Conservation (phyloP, 2,113 vertebrate genomes). For the Hippocampus guttulatus region DNA sequence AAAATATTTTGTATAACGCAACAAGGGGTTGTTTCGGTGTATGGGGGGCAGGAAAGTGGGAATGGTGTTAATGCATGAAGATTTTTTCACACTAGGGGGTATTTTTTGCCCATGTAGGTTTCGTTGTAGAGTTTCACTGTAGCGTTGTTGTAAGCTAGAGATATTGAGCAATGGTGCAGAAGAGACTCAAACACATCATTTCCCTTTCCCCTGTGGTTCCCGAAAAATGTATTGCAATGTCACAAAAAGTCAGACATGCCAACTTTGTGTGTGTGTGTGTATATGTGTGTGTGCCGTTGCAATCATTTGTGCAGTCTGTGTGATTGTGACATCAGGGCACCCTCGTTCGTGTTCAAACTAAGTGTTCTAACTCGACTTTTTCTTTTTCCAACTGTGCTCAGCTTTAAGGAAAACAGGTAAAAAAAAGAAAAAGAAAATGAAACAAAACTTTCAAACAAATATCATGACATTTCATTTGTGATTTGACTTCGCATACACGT, state of each 20-base stretch:
- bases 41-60: too few relatives aligned
- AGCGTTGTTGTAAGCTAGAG: background rate
- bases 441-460: background rate
- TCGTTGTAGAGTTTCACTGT: too few relatives aligned
- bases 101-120: too few relatives aligned
- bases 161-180: background rate
- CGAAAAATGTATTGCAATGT: background rate
- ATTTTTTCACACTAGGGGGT: too few relatives aligned
- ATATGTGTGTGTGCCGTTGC: background rate
- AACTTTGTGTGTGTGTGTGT: background rate
- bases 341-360: background rate
- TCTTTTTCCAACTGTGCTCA: background rate
- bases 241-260: background rate
- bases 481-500: background rate
- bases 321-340: background rate
- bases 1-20: too few relatives aligned
- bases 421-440: background rate
- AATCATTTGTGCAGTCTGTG: background rate
- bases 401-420: conserved; percentile 8
- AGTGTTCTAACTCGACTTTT: background rate
- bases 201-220: background rate
- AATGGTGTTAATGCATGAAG: too few relatives aligned
- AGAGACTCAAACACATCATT: background rate
- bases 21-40: too few relatives aligned
- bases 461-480: too few relatives aligned